Evolutionary conservation across 2,113 vertebrate species (phyloP), one percentile per base, ranked within the genome.

Genomic region (Mus musculus): DNA sequence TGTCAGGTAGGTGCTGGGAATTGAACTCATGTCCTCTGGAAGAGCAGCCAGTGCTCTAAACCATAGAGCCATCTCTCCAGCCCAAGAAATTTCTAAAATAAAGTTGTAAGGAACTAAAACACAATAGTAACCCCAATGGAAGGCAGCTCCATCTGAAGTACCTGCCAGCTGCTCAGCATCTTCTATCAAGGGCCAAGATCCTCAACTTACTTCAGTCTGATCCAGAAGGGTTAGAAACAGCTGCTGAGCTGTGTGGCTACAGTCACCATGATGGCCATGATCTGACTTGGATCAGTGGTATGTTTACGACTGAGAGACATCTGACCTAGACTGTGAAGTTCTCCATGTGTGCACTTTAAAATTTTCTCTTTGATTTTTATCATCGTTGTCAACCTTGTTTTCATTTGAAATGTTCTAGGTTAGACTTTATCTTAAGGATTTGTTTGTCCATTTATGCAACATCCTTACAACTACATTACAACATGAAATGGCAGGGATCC

Each of bases 301-400:
- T n/a, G 5, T 88, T 82, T 42, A 12, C 72, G 42, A 69, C 89
- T 8, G 6, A 82, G 69, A 95, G 30, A 54, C 26, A 19, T 77
- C 61, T 1, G 30, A 49, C 14, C 78, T 7, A 56, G 82, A 56
- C 90, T 73, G 67, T 0, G 5, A 93, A n/a, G 82, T n/a, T 1
- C 7, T 71, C 33, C 39, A 6, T 76, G 42, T 96, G 56, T 59
- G 88, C 76, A 92, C 93, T 93, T 77, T 81, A 67, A 56, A 59
- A 24, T 92, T 96, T 93, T 95, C 77, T 65, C 30, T 81, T 91
- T 90, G 42, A 78, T 90, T 95, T 96, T 92, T 90, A 88, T 85
- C 69, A 63, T 49, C 54, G n/a, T 71, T 30, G 36, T 96, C 69
- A 67, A 75, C 30, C 49, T 2, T 85, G 1, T 89, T 93, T 93